Evolutionary conservation across 2,113 vertebrate species (phyloP).

Genomic region (Pituophis catenifer): DNA sequence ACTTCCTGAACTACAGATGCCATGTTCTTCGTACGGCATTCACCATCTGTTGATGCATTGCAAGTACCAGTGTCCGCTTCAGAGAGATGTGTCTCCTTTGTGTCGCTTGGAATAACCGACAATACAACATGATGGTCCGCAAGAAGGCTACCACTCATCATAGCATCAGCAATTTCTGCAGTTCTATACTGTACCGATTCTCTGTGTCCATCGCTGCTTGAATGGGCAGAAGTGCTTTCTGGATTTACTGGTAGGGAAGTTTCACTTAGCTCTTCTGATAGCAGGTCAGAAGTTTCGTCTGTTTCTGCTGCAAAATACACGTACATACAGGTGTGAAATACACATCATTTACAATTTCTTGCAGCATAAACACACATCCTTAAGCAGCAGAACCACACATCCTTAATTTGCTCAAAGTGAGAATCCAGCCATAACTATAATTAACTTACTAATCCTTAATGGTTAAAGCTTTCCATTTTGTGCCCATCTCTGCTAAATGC

Average conservation of each 20-base stretch:
- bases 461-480: neutral
- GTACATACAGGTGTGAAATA: neutral
- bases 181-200: constrained; percentile 69
- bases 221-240: neutral
- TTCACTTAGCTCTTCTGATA: constrained; percentile 17
- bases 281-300: constrained; percentile 23
- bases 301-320: constrained; percentile 20
- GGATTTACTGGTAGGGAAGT: neutral
- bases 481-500: neutral
- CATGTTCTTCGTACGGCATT: constrained; percentile 17
- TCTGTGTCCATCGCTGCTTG: neutral
- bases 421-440: neutral
- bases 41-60: constrained; percentile 17
- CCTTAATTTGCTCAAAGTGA: neutral
- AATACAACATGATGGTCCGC: constrained; percentile 68
- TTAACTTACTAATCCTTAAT: neutral
- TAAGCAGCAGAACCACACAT: neutral
- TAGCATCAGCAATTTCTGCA: constrained; percentile 78
- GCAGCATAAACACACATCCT: neutral
- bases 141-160: constrained; percentile 69
- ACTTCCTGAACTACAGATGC: neutral
- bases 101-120: constrained; percentile 77
- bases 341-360: neutral
- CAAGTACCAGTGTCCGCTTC: constrained; percentile 60
- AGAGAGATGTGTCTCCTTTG: constrained; percentile 51